Conservation (phyloP, 2,113 vertebrate genomes). For the Muntiacus reevesi region DNA sequence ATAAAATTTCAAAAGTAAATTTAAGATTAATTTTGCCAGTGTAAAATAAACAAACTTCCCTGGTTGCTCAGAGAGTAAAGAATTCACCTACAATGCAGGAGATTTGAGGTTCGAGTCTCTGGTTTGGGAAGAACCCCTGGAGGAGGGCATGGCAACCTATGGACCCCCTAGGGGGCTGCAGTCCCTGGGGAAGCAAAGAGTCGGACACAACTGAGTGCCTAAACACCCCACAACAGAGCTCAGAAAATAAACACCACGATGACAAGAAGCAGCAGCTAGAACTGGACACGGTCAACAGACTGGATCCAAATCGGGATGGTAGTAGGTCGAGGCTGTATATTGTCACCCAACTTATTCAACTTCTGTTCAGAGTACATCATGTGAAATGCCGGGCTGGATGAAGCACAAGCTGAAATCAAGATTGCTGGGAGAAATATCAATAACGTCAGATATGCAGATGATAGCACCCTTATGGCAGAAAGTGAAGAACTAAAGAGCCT, state of each 20-base stretch:
- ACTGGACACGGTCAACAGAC: background rate
- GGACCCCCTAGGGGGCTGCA: background rate
- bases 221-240: background rate
- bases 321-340: background rate
- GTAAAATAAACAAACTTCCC: background rate
- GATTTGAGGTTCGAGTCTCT: background rate
- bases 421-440: background rate
- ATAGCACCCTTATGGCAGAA: background rate
- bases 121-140: background rate
- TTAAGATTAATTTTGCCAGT: background rate
- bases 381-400: accelerated
- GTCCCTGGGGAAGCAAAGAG: background rate
- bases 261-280: background rate
- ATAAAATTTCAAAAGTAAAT: background rate
- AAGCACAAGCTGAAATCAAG: background rate
- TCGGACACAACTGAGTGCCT: background rate
- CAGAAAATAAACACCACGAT: background rate
- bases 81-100: background rate
- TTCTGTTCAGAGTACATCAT: background rate
- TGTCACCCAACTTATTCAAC: background rate
- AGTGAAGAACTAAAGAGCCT: background rate
- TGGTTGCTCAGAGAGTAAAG: background rate
- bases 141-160: background rate
- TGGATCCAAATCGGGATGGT: accelerated
- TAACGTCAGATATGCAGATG: background rate